Percentiles rank a stretch among this genome's conserved stretches.
These are phyloP conservation scores for Aldrovandia affinis DNA, from an alignment of 2,797 vertebrate genomes.

Conservation along the genomic window DNA sequence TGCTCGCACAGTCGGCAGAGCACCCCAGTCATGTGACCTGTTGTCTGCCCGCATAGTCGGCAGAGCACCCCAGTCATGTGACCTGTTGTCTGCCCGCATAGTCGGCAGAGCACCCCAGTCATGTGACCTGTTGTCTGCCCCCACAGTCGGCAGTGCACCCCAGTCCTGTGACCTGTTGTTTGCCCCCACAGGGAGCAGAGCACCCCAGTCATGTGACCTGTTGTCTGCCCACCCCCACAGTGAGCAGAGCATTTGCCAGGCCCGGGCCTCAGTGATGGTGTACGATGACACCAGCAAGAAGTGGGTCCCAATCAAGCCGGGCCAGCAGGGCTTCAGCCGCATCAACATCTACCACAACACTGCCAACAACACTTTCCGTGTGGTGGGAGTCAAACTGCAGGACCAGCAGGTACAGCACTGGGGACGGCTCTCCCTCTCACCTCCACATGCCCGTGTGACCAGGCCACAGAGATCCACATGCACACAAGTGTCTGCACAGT, in stretches of 20 bases:
- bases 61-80: too few relatives aligned
- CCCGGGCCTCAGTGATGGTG: constrained; percentile 85
- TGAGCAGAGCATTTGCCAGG: constrained; percentile 88
- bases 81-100: too few relatives aligned
- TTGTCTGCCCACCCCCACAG: constrained; percentile 53
- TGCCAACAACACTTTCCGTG: constrained; percentile 79
- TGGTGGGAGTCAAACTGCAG: constrained; percentile 83
- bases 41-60: too few relatives aligned
- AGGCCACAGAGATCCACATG: not conserved
- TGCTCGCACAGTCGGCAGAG: too few relatives aligned
- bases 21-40: too few relatives aligned
- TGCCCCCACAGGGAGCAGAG: constrained; percentile 78
- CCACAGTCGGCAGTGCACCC: too few relatives aligned
- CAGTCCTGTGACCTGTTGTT: not conserved
- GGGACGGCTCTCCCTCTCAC: not conserved
- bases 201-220: not conserved
- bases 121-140: too few relatives aligned
- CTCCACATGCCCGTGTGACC: not conserved
- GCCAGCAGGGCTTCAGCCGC: constrained; percentile 84
- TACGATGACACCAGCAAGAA: constrained; percentile 87
- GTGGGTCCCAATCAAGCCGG: constrained; percentile 83
- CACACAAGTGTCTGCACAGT: not conserved
- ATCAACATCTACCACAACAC: constrained; percentile 86
- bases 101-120: too few relatives aligned
- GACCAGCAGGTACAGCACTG: constrained; percentile 79